A percentile compares a stretch with the other conserved stretches of the same genome.
phyloP scores from a whole-genome alignment of 2,888 invertebrate species.

The Coenonympha glycerion region DNA sequence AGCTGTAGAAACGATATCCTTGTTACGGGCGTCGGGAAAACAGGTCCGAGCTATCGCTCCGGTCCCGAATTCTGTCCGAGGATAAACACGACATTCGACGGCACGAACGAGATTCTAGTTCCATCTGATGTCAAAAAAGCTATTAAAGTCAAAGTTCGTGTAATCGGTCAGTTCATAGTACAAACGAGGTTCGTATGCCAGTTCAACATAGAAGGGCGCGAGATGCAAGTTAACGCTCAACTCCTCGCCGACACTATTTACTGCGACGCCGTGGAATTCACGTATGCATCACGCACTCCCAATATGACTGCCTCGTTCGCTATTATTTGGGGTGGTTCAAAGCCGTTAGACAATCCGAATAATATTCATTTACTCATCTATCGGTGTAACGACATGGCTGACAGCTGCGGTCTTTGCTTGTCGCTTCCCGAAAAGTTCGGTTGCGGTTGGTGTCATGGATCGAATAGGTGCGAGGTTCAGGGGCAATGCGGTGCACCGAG shows the following conservation, averaged over 20 bases:
- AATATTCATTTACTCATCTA: constrained; percentile 96
- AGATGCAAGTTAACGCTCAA: constrained; percentile 93
- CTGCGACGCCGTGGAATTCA: constrained; percentile 94
- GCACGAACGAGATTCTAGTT: constrained; percentile 92
- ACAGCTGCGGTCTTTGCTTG: constrained; percentile 97
- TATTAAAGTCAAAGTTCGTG: constrained; percentile 94
- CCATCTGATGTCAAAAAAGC: constrained; percentile 93
- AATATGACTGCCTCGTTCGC: constrained; percentile 96
- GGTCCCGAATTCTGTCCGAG: constrained; percentile 97
- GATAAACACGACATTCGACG: constrained; percentile 91
- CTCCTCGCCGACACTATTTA: constrained; percentile 94
- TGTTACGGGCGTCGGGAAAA: constrained; percentile 92
- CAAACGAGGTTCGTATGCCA: constrained; percentile 96
- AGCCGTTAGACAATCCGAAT: constrained; percentile 96
- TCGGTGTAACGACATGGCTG: constrained; percentile 96
- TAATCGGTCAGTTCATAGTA: constrained; percentile 95
- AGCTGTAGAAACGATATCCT: constrained; percentile 95
- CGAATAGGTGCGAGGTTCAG: constrained; percentile 92
- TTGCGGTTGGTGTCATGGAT: constrained; percentile 97
- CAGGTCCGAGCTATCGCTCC: constrained; percentile 94
- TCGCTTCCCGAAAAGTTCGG: constrained; percentile 92
- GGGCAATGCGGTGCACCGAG: constrained; percentile 88
- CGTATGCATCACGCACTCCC: constrained; percentile 90
- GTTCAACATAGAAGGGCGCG: constrained; percentile 96
- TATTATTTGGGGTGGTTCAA: constrained; percentile 96